Percentiles rank a stretch among this genome's conserved stretches.
phyloP scores from a whole-genome alignment of 2,888 invertebrate genomes.

The Alloscopus bannaensis region DNA sequence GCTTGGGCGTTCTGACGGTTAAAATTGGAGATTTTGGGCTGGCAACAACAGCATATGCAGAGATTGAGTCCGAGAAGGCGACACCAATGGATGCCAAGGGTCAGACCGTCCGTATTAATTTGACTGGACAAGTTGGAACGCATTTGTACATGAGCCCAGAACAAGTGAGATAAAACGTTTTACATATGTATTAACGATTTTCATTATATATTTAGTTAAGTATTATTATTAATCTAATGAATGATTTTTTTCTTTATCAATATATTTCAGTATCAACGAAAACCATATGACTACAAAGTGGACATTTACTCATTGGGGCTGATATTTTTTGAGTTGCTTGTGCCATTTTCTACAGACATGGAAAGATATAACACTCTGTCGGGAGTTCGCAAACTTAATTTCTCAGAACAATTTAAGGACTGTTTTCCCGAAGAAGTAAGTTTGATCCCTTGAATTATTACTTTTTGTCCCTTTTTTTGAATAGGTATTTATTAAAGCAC shows the following conservation, averaged over 20 bases:
- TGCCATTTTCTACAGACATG: constrained; percentile 93
- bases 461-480: too few species aligned
- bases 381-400: constrained; percentile 81
- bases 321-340: constrained; percentile 93
- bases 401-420: constrained; percentile 82
- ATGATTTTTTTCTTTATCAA: too few species aligned
- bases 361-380: constrained; percentile 86
- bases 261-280: constrained; percentile 78
- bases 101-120: constrained; percentile 72
- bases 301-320: constrained; percentile 96
- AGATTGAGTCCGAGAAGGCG: constrained; percentile 66
- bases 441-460: too few species aligned
- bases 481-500: too few species aligned
- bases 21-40: constrained; percentile 99
- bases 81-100: constrained; percentile 66
- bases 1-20: constrained; percentile 60
- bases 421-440: constrained; percentile 84
- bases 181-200: background rate
- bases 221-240: constrained; percentile 84
- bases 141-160: constrained; percentile 99
- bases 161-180: constrained; percentile 79
- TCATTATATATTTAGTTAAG: constrained; percentile 69
- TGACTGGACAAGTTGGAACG: constrained; percentile 85
- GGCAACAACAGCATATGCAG: constrained; percentile 90
- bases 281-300: constrained; percentile 90